phyloP scores from a whole-genome alignment of 2,797 vertebrate genomes.

The Acipenser transmontanus region DNA sequence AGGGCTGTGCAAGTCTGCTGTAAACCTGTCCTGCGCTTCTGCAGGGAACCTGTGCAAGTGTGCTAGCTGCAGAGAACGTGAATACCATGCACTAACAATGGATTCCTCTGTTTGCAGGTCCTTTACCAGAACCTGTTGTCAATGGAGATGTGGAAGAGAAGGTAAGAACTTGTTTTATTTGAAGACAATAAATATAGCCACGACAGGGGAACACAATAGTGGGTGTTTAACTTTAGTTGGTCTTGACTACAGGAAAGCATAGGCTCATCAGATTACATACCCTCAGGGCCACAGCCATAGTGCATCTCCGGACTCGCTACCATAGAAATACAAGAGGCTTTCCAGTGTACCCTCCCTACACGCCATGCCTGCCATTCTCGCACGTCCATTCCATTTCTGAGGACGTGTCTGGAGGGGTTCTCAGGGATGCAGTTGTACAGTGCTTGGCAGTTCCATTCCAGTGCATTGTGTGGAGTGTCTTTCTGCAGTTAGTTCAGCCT shows the following conservation, averaged over 20 bases:
- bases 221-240: constrained; percentile 21
- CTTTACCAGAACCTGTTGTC: constrained; percentile 73
- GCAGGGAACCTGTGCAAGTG: constrained; percentile 10
- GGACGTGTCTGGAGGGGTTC: too few species aligned
- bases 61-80: constrained; percentile 4
- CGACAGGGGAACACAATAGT: constrained; percentile 17
- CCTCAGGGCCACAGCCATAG: constrained; percentile 3
- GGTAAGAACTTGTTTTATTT: constrained; percentile 55
- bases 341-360: too few species aligned
- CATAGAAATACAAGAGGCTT: too few species aligned
- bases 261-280: background rate
- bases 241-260: constrained; percentile 14
- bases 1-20: background rate
- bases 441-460: too few species aligned
- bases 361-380: too few species aligned
- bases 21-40: constrained; percentile 1
- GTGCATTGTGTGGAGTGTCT: too few species aligned
- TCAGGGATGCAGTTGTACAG: too few species aligned
- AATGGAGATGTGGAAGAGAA: constrained; percentile 77
- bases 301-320: constrained; percentile 24
- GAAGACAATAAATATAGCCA: background rate
- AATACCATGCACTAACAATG: too few species aligned
- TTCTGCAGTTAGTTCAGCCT: too few species aligned
- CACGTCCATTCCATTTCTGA: too few species aligned
- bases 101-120: constrained; percentile 53